Evolutionary conservation across 2,888 invertebrate species (phyloP).

Genomic region (Odontothrips loti): DNA sequence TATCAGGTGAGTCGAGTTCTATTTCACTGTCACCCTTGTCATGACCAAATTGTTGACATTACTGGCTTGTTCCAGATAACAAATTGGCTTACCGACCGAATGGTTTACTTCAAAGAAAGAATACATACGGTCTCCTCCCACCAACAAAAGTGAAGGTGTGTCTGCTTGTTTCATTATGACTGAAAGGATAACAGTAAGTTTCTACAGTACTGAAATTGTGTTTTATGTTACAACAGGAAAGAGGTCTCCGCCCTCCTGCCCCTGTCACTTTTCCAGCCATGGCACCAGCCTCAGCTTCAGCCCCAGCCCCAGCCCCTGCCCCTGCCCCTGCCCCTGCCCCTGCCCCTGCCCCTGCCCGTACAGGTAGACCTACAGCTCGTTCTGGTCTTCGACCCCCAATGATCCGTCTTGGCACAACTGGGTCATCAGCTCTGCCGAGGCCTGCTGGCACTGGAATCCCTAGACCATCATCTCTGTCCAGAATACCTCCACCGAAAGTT

Average conservation of each 20-base stretch:
- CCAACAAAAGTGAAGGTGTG: background rate
- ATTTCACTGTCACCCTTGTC: background rate
- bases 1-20: background rate
- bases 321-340: too few species aligned
- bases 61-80: background rate
- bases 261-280: background rate
- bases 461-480: background rate
- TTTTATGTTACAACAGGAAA: background rate
- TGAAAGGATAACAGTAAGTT: too few species aligned
- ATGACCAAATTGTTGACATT: background rate
- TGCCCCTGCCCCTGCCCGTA: background rate
- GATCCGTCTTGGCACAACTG: background rate
- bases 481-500: slow-evolving; percentile 5
- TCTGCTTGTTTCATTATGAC: background rate
- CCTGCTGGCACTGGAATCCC: background rate
- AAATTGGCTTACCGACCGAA: background rate
- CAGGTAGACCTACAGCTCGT: background rate
- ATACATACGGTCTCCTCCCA: background rate
- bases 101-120: background rate
- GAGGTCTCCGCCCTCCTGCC: background rate
- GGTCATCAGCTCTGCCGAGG: background rate
- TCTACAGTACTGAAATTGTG: too few species aligned
- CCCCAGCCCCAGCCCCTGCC: background rate
- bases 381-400: slow-evolving; percentile 1
- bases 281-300: background rate